These are phyloP conservation scores for Nannoperca australis DNA, from an alignment of 2,797 vertebrate species.

Conservation along the genomic window DNA sequence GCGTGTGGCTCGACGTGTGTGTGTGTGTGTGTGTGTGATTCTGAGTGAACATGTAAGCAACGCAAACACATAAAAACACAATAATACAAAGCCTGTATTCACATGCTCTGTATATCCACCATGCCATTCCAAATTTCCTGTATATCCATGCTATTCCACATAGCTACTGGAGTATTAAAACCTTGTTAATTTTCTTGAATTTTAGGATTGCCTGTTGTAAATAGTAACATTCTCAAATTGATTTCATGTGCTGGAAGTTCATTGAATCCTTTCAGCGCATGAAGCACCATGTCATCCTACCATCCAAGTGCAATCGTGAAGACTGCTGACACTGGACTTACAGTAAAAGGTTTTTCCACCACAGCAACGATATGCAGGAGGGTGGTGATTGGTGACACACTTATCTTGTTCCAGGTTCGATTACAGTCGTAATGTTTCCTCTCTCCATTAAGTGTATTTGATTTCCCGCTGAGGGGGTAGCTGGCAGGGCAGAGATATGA, in stretches of 20 bases:
- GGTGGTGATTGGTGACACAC: constrained; percentile 75
- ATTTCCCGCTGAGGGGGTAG: constrained; percentile 75
- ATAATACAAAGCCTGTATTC: not conserved
- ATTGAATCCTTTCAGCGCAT: constrained; percentile 22
- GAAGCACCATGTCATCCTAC: constrained; percentile 49
- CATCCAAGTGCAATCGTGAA: constrained; percentile 53
- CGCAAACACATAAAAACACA: not conserved
- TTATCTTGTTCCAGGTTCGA: constrained; percentile 80
- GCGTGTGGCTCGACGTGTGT: constrained; percentile 16
- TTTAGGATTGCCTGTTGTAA: not conserved
- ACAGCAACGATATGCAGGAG: constrained; percentile 56
- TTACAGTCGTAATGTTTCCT: constrained; percentile 80
- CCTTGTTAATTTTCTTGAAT: not conserved
- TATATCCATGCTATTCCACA: not conserved
- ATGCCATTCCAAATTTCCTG: too few species aligned
- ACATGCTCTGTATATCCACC: not conserved
- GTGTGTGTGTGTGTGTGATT: not conserved
- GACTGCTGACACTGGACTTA: constrained; percentile 65
- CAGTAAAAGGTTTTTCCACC: constrained; percentile 64
- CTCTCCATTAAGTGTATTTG: constrained; percentile 85
- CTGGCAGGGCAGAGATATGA: constrained; percentile 64
- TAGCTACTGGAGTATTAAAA: not conserved
- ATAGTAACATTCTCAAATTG: constrained; percentile 27
- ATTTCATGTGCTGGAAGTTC: constrained; percentile 46
- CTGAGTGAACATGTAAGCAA: not conserved